Evolutionary conservation across 2,113 vertebrate genomes (phyloP).

Genomic region (Phasianus colchicus): DNA sequence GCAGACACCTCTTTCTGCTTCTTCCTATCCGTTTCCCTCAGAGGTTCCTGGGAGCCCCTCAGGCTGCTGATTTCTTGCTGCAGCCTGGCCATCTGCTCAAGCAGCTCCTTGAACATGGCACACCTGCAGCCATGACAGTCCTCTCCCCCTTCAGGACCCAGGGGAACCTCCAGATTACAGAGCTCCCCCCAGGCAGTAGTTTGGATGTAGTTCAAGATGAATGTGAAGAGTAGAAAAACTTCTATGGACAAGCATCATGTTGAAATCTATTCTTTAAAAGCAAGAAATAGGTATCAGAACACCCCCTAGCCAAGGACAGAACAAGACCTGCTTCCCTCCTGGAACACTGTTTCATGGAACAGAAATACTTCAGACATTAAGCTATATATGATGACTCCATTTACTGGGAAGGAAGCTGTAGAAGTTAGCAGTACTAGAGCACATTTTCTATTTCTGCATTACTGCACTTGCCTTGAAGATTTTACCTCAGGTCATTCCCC

Average conservation of each 20-base stretch:
- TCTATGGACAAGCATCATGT: background rate
- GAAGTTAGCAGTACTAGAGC: background rate
- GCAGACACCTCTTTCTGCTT: too few relatives aligned
- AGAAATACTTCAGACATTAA: background rate
- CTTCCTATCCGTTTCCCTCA: too few relatives aligned
- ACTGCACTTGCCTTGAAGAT: background rate
- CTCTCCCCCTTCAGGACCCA: too few relatives aligned
- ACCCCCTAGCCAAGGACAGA: background rate
- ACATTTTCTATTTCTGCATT: background rate
- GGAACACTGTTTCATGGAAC: background rate
- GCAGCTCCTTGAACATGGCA: too few relatives aligned
- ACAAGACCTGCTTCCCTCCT: background rate
- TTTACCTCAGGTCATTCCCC: background rate
- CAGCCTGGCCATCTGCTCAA: too few relatives aligned
- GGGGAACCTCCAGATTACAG: too few relatives aligned
- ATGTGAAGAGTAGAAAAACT: background rate
- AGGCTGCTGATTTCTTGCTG: too few relatives aligned
- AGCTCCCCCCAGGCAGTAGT: too few relatives aligned
- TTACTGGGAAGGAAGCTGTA: accelerated
- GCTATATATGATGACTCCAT: background rate
- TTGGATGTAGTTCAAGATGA: background rate
- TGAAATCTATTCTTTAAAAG: background rate
- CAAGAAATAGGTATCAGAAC: background rate
- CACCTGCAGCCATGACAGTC: too few relatives aligned
- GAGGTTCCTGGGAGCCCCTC: too few relatives aligned